phyloP scores from a whole-genome alignment of 35 echinoderm and acorn worm genomes.

The Acanthaster planci region DNA sequence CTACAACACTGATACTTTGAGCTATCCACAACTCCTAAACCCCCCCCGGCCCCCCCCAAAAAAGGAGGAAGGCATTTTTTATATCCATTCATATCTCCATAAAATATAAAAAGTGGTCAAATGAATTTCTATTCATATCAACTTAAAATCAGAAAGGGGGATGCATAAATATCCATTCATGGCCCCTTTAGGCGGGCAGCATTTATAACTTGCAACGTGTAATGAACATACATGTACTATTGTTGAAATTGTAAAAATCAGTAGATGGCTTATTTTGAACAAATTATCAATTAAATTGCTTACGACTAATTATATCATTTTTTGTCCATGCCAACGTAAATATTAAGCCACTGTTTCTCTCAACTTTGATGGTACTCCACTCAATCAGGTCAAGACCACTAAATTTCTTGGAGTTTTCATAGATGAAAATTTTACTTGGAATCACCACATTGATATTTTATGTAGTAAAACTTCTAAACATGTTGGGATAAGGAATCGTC shows the following conservation, averaged over 20 bases:
- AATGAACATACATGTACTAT: no score
- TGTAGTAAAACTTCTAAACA: constrained; percentile 1
- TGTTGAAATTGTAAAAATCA: constrained; percentile 4
- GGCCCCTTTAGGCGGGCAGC: no score
- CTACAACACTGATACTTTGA: no score
- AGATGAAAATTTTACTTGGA: constrained; percentile 4
- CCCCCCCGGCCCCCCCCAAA: no score
- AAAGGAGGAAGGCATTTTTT: no score
- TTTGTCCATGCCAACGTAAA: neutral
- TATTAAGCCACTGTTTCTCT: neutral
- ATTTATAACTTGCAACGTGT: no score
- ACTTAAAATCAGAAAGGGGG: no score
- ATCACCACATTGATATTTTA: neutral
- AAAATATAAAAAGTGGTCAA: no score
- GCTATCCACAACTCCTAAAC: no score
- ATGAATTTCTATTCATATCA: no score
- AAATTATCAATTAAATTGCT: constrained; percentile 23
- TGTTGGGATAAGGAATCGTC: constrained; percentile 7
- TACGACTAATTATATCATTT: constrained; percentile 6
- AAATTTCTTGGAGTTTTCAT: neutral
- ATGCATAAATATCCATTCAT: no score
- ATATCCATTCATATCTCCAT: no score
- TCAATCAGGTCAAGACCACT: neutral
- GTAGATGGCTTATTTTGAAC: neutral
- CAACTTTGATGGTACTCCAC: neutral